Percentiles rank a stretch among this genome's conserved stretches.
phyloP scores from a whole-genome alignment of 2,797 vertebrate species.

The Schizopygopsis pylzovi region DNA sequence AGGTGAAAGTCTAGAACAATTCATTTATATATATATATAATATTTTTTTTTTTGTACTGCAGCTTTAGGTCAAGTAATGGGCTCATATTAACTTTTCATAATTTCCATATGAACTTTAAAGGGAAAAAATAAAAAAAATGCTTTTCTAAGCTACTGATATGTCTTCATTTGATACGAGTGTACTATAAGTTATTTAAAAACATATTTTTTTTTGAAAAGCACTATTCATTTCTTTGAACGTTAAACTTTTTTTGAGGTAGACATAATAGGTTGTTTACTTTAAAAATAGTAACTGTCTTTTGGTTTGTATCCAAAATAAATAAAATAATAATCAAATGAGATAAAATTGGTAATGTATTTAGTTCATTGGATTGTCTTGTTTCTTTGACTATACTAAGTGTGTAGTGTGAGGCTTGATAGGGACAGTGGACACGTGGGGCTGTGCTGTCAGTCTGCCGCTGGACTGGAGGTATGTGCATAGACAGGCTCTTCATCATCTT shows the following conservation, averaged over 20 bases:
- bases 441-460: constrained; percentile 68
- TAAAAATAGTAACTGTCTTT: neutral
- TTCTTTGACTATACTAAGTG: constrained; percentile 21
- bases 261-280: neutral
- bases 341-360: neutral
- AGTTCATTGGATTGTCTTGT: neutral
- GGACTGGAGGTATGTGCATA: constrained; percentile 78
- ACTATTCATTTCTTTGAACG: no score
- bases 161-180: neutral
- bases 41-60: no score
- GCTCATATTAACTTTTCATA: no score
- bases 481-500: constrained; percentile 84
- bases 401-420: constrained; percentile 5
- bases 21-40: no score
- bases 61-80: no score
- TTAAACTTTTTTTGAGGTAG: neutral
- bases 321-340: neutral
- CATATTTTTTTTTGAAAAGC: no score
- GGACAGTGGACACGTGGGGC: neutral
- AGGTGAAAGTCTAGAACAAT: no score
- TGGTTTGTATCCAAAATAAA: neutral
- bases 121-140: neutral
- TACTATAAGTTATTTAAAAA: no score
- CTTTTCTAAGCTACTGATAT: neutral
- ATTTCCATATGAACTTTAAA: no score